Base-by-base conservation (phyloP, 2,888 invertebrate species). In the Strigamia crassipes region DNA sequence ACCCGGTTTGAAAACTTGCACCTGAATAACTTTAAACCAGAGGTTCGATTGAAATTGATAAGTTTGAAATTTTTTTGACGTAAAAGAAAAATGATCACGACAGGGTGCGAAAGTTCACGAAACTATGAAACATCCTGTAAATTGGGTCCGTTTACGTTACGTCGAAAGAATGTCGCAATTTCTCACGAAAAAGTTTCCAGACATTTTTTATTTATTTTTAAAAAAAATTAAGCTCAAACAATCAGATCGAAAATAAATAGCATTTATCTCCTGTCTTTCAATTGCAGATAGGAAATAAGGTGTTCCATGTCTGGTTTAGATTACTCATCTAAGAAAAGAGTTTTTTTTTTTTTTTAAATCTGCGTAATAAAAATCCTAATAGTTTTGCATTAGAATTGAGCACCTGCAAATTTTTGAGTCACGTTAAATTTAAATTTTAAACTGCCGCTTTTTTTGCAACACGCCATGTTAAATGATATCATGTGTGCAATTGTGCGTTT, bases 61-160 rank as follows among this genome's bases (percentile, higher is more conserved):
- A 51, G 18, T 18, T 51, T 4, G 42, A 42, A 51, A n/a, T n/a
- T 34, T 51, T 51, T 51, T 51, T 51, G 51, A 51, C 51, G 51
- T 51, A 51, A 51, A n/a, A 51, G 51, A n/a, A 51, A 51, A 51
- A 51, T 51, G 51, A 51, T 51, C 51, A n/a, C 51, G 51, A 51
- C 51, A 4, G n/a, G 51, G 51, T 51, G 4, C 51, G 13, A 51
- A 51, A n/a, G 51, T 51, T n/a, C 34, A 34, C 6, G 34, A 34
- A 34, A 34, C 34, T 34, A n/a, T 42, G n/a, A 51, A n/a, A 18
- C 18, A 51, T 51, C 51, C 51, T 51, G 18, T 51, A 13, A n/a
- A 51, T 4, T 18, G 2, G 6, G 51, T 51, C 10, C 51, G n/a
- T 51, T 51, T n/a, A n/a, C 51, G 18, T 51, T 15, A 51, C n/a